Conservation (phyloP, 1,140 invertebrate genomes). For the Sitophilus oryzae region DNA sequence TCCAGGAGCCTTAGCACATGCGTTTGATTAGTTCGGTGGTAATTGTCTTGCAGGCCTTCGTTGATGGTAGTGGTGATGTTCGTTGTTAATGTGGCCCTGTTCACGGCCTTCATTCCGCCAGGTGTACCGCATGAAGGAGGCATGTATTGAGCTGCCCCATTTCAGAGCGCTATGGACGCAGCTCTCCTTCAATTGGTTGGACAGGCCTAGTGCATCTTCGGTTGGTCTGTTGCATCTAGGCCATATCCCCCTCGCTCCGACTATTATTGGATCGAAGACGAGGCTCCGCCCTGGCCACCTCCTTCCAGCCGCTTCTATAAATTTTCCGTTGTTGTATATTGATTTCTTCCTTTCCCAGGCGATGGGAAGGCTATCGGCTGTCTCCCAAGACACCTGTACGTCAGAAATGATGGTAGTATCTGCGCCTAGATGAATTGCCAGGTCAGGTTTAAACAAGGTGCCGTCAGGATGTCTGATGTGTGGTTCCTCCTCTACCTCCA, state of each 20-base stretch:
- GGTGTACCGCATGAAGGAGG: too few species aligned
- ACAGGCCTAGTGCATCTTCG: too few species aligned
- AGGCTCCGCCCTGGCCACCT: neutral
- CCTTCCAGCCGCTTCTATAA: neutral
- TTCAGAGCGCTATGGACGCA: too few species aligned
- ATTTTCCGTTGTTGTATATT: neutral
- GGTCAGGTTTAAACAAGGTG: slow-evolving; percentile 16
- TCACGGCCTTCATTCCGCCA: too few species aligned
- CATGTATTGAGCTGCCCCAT: too few species aligned
- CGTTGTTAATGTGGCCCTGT: too few species aligned
- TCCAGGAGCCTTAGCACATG: too few species aligned
- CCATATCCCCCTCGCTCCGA: neutral
- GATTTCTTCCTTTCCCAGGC: neutral
- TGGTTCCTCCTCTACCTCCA: slow-evolving; percentile 7
- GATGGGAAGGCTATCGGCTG: neutral
- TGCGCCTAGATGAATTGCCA: slow-evolving; percentile 1
- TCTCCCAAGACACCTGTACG: slow-evolving; percentile 27
- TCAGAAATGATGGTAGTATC: slow-evolving; percentile 3
- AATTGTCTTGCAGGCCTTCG: too few species aligned
- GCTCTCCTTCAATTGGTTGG: too few species aligned
- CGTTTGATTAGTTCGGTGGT: too few species aligned
- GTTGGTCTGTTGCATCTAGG: too few species aligned
- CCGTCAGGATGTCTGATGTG: slow-evolving; percentile 8
- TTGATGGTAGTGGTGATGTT: too few species aligned
- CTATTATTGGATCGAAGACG: neutral